Conservation (phyloP, 2,888 invertebrate species). For the Polyploca ridens region DNA sequence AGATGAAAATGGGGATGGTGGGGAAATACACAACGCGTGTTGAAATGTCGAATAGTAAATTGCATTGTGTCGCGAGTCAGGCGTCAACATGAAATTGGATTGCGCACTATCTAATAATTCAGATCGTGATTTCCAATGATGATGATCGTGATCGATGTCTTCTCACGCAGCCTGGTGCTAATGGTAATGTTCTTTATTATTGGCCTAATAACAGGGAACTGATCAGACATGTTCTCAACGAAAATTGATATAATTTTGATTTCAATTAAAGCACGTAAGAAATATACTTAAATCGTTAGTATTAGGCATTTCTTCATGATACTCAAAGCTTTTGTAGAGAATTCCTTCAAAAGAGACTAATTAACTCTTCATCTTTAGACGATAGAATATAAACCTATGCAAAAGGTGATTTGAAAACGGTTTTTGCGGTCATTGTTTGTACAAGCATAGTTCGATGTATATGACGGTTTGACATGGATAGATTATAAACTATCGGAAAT, state of each 20-base stretch:
- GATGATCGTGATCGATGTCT: slow-evolving; percentile 61
- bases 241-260: not conserved
- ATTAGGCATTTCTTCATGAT: no score
- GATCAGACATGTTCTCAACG: not conserved
- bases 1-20: slow-evolving; percentile 62
- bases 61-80: slow-evolving; percentile 68
- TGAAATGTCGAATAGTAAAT: slow-evolving; percentile 69
- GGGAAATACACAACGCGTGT: slow-evolving; percentile 56
- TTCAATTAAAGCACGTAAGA: not conserved
- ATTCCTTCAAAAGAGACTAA: no score
- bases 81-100: slow-evolving; percentile 71
- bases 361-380: no score
- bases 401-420: no score
- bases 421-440: no score
- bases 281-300: not conserved
- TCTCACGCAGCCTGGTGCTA: slow-evolving; percentile 8
- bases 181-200: not conserved
- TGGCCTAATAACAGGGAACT: not conserved
- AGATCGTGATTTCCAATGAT: slow-evolving; percentile 70
- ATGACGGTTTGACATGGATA: no score
- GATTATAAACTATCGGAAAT: no score
- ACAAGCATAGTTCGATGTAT: no score
- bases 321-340: no score
- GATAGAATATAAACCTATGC: no score
- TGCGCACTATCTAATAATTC: slow-evolving; percentile 73